A percentile compares a stretch with the other conserved stretches of the same genome.
phyloP scores from a whole-genome alignment of 2,888 invertebrate genomes.

The Thelaira solivaga region DNA sequence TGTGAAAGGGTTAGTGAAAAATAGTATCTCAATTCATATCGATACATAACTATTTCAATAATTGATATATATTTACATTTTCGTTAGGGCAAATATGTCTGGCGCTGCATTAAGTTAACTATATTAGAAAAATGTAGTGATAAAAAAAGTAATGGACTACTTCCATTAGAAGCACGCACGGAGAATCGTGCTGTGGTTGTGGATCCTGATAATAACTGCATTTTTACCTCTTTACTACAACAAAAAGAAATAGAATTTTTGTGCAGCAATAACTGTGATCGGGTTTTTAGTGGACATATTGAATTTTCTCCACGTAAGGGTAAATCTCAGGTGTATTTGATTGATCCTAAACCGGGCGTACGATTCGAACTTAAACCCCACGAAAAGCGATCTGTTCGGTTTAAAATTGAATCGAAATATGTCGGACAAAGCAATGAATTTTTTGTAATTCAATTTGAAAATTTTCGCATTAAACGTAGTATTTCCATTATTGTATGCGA shows the following conservation, averaged over 20 bases:
- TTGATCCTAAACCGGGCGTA: slow-evolving; percentile 63
- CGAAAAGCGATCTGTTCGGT: slow-evolving; percentile 41
- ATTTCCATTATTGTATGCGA: slow-evolving; percentile 70
- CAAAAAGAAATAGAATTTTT: slow-evolving; percentile 65
- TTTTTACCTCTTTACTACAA: slow-evolving; percentile 76
- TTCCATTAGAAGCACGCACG: not conserved
- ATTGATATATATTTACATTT: not conserved
- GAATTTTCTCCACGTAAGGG: slow-evolving; percentile 39
- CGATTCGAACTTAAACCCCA: not conserved
- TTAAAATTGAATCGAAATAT: slow-evolving; percentile 67
- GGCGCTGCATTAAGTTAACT: slow-evolving; percentile 70
- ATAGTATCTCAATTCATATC: not conserved
- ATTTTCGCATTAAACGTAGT: slow-evolving; percentile 67
- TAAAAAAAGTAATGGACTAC: not conserved
- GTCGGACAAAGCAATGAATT: slow-evolving; percentile 69
- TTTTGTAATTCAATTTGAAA: slow-evolving; percentile 66
- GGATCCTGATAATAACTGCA: slow-evolving; percentile 77
- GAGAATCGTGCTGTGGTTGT: slow-evolving; percentile 72
- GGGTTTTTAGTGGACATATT: slow-evolving; percentile 60
- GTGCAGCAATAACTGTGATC: slow-evolving; percentile 66
- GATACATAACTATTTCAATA: no score
- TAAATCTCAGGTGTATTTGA: slow-evolving; percentile 65
- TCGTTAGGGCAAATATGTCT: slow-evolving; percentile 74
- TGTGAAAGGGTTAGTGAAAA: slow-evolving; percentile 79
- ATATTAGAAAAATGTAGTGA: slow-evolving; percentile 64